Base-by-base conservation (phyloP, 2,113 vertebrate species). In the Terrapene triunguis region DNA sequence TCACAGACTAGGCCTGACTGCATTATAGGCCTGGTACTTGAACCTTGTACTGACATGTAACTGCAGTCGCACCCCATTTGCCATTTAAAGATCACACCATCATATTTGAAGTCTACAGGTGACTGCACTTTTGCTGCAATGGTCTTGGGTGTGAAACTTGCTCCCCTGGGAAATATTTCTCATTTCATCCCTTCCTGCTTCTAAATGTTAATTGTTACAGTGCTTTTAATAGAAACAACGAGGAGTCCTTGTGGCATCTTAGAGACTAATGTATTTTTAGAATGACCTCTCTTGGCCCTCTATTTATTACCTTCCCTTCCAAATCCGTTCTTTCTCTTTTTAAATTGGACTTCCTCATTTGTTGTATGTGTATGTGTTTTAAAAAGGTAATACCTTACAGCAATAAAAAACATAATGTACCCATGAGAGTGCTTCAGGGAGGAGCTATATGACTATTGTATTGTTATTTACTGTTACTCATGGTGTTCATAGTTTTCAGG, bases 131-230 rank as follows among this genome's bases (percentile, higher is more conserved):
- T 91, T 69, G 38, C 84, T 90, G 55, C 74, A 92, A 0, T 80
- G 79, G 65, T 65, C 82, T 0, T 80, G 80, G 42, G 29, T 50
- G 57, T 5, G 3, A 85, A 90, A 85, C 48, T 83, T 89, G 32
- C 53, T 90, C 94, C 55, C 90, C 74, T 65, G 80, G 87, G 65
- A 50, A 93, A 92, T 89, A 85, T 38, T 91, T 89, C 10, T 78
- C 38, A 0, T 94, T 92, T 78, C 57, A 9, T 83, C 84, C 53
- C 82, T 88, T 88, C 8, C 27, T 83, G 0, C 65, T 62, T 91
- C 38, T 84, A 72, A 72, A 38, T 72, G 38, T n/a, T 72, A 72
- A 10, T 72, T 72, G 17, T 72, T 69, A 38, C 8, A 7, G 62
- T 72, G 35, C n/a, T 72, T n/a, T 72, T 38, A 72, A 50, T 50